Evolutionary conservation across 2,113 vertebrate species (phyloP).

Genomic region (Galemys pyrenaicus): DNA sequence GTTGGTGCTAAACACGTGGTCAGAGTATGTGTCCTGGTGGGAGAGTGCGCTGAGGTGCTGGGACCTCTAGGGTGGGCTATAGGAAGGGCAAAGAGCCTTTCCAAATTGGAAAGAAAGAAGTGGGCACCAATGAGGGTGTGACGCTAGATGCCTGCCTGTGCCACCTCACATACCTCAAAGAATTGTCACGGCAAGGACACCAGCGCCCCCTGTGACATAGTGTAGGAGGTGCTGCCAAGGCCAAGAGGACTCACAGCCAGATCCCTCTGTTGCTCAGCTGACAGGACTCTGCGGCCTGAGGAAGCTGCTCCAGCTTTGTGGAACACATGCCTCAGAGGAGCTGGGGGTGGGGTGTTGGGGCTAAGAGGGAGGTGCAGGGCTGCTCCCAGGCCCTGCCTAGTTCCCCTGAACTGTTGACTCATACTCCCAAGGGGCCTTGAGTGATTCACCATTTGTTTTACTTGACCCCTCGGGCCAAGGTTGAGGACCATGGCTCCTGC

Average conservation of each 20-base stretch:
- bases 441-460: background rate
- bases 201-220: background rate
- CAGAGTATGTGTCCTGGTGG: background rate
- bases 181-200: background rate
- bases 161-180: background rate
- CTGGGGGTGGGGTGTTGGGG: background rate
- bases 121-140: background rate
- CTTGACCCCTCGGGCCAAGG: background rate
- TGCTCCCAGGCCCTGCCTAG: no score
- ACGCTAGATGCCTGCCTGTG: rapidly evolving
- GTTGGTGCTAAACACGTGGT: background rate
- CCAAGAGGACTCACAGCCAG: background rate
- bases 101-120: background rate
- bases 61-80: background rate
- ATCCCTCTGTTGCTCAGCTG: background rate
- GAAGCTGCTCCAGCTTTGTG: rapidly evolving
- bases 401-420: background rate
- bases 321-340: background rate
- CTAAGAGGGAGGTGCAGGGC: rapidly evolving
- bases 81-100: background rate
- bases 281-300: background rate
- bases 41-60: background rate
- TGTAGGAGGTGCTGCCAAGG: no score
- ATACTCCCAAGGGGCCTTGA: background rate
- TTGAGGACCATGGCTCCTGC: background rate